Conservation (phyloP, 2,888 invertebrate genomes). For the Stenchaetothrips biformis region DNA sequence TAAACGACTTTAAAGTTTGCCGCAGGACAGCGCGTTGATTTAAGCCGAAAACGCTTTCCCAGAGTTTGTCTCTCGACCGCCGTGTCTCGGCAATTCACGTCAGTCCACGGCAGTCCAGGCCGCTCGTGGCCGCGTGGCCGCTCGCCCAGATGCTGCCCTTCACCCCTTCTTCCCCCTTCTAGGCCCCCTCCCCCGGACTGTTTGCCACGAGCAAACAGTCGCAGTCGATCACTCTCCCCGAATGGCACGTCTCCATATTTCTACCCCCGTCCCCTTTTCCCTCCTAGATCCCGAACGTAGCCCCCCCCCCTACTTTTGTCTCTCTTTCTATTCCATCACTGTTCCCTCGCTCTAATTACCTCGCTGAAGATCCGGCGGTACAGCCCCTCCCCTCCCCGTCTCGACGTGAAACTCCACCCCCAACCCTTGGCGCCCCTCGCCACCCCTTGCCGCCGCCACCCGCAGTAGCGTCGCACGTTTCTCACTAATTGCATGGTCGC, state of each 20-base stretch:
- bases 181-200: constrained; percentile 25
- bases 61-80: constrained; percentile 22
- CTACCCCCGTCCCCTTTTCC: constrained; percentile 27
- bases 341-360: constrained; percentile 32
- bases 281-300: constrained; percentile 25
- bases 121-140: background rate
- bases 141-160: background rate
- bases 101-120: too few relatives aligned
- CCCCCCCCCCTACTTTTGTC: background rate
- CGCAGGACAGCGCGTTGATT: constrained; percentile 17
- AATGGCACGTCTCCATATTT: constrained; percentile 32
- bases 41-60: constrained; percentile 29
- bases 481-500: constrained; percentile 28
- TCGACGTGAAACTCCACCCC: background rate
- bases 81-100: too few relatives aligned
- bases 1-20: too few relatives aligned
- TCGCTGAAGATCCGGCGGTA: constrained; percentile 32
- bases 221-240: constrained; percentile 19
- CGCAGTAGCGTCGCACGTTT: constrained; percentile 28
- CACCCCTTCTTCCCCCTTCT: constrained; percentile 6
- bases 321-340: background rate
- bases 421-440: constrained; percentile 13
- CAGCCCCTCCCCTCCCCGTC: background rate
- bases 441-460: constrained; percentile 28
- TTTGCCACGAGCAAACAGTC: constrained; percentile 13